Evolutionary conservation across 2,113 vertebrate genomes (phyloP).

Genomic region (Antidorcas marsupialis): DNA sequence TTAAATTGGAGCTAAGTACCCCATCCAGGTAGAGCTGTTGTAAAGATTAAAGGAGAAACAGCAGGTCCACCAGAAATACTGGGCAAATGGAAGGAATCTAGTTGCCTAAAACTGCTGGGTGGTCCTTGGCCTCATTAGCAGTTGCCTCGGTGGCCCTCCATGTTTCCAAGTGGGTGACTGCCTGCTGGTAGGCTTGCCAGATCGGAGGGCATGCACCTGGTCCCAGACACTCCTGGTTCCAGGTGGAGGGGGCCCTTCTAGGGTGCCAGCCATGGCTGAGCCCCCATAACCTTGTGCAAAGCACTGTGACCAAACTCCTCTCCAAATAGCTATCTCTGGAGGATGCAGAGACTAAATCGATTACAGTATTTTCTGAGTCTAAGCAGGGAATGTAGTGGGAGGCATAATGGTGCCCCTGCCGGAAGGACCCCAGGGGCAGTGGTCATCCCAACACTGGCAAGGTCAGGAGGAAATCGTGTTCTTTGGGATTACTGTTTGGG

Average conservation of each 20-base stretch:
- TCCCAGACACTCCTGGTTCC: neutral
- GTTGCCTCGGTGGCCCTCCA: neutral
- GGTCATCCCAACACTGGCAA: neutral
- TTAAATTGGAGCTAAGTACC: neutral
- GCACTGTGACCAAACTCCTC: neutral
- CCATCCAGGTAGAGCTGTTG: accelerated
- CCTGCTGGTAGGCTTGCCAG: neutral
- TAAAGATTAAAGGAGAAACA: neutral
- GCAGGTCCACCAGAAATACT: neutral
- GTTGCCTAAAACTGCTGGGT: neutral
- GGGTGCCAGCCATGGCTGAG: neutral
- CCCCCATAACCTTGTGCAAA: neutral
- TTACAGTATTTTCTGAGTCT: neutral
- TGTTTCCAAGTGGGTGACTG: neutral
- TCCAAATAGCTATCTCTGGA: neutral
- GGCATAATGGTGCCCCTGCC: neutral
- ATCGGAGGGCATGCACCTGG: neutral
- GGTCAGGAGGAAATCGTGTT: neutral
- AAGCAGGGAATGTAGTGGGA: neutral
- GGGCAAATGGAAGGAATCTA: neutral
- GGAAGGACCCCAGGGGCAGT: neutral
- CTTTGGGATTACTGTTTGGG: neutral
- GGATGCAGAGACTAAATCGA: neutral
- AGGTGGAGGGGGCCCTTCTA: neutral
- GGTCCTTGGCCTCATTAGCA: neutral